These are phyloP conservation scores for Acanthisitta chloris DNA, from an alignment of 2,113 vertebrate species.

Conservation along the genomic window DNA sequence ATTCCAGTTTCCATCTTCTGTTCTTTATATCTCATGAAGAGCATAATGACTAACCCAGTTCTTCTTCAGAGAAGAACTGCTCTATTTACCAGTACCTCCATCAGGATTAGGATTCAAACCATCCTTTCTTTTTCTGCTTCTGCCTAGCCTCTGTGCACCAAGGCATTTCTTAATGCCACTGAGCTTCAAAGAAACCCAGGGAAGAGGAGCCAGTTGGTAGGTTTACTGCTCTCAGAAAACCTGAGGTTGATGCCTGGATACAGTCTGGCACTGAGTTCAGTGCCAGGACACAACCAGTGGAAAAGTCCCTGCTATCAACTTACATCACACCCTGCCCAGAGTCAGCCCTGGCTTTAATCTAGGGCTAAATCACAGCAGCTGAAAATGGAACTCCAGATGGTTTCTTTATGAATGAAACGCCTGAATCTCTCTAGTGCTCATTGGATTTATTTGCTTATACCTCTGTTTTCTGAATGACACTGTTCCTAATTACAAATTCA, in stretches of 20 bases:
- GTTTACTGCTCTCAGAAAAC: not conserved
- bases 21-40: not conserved
- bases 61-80: not conserved
- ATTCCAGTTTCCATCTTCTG: not conserved
- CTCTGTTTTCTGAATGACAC: not conserved
- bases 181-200: not conserved
- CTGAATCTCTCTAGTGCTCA: not conserved
- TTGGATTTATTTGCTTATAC: not conserved
- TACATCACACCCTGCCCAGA: not conserved
- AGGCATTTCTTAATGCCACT: not conserved
- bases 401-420: slow-evolving; percentile 37
- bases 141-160: not conserved
- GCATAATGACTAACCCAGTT: not conserved
- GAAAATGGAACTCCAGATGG: not conserved
- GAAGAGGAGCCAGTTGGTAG: not conserved
- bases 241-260: not conserved
- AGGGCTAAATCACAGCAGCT: not conserved
- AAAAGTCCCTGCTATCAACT: not conserved
- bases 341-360: not conserved
- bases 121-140: not conserved
- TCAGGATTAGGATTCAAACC: not conserved
- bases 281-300: not conserved
- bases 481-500: slow-evolving; percentile 2
- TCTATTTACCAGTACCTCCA: not conserved
- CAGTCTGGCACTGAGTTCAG: not conserved